These are phyloP conservation scores for Xanthorhoe designata DNA, from an alignment of 2,888 invertebrate genomes.

Conservation along the genomic window DNA sequence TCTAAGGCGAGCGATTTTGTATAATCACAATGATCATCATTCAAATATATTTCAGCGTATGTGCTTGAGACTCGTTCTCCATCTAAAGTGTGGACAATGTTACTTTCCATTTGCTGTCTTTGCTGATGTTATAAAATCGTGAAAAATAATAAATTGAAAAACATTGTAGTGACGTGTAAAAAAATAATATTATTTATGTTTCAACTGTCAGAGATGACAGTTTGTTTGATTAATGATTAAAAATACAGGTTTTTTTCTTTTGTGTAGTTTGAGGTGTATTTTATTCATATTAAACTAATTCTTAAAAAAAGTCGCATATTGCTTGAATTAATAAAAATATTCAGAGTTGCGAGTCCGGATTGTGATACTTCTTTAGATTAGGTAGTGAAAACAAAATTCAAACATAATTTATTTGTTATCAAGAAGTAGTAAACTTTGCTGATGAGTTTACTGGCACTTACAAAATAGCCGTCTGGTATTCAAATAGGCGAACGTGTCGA, in stretches of 20 bases:
- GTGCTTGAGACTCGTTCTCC: conserved; percentile 66
- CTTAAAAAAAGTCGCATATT: background rate
- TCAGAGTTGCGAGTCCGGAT: background rate
- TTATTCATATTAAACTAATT: background rate
- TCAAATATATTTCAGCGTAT: conserved; percentile 72
- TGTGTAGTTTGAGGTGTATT: background rate
- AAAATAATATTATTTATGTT: background rate
- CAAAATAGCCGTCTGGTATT: conserved; percentile 70
- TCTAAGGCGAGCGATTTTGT: conserved; percentile 34
- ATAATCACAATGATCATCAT: conserved; percentile 56
- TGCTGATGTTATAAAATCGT: conserved; percentile 4
- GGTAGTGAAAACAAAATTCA: background rate
- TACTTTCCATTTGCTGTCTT: conserved; percentile 51
- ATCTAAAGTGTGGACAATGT: conserved; percentile 52
- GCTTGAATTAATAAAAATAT: background rate
- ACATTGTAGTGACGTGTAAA: background rate
- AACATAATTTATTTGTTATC: conserved; percentile 16
- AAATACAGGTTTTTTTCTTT: background rate
- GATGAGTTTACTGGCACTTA: conserved; percentile 61
- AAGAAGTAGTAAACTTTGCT: conserved; percentile 43
- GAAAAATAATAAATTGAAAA: conserved; percentile 3
- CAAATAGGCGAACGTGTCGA: conserved; percentile 73
- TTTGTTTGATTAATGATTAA: background rate
- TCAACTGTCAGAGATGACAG: background rate
- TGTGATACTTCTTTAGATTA: background rate